Conservation (phyloP, 2,888 invertebrate species). For the Epinotia demarniana region DNA sequence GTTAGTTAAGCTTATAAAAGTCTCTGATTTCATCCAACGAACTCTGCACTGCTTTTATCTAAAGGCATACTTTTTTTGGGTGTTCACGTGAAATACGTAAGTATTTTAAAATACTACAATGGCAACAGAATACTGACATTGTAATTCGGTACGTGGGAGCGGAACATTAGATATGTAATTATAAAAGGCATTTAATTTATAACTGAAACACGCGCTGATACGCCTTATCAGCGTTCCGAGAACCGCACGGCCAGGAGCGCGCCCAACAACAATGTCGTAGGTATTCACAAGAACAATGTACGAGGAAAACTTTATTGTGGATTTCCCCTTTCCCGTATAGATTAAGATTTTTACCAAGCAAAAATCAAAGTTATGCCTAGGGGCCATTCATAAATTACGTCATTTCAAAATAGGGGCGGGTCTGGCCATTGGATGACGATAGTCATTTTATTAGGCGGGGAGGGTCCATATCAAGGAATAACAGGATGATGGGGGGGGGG, state of each 20-base stretch:
- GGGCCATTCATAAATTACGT: too few species aligned
- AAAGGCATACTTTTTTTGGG: not conserved
- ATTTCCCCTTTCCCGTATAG: constrained; percentile 18
- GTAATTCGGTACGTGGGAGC: constrained; percentile 42
- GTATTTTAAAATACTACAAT: not conserved
- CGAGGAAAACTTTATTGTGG: constrained; percentile 30
- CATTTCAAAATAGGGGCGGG: too few species aligned
- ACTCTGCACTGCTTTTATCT: constrained; percentile 10
- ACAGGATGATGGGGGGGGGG: too few species aligned
- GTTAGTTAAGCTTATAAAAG: constrained; percentile 51
- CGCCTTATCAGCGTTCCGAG: constrained; percentile 39
- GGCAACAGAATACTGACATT: constrained; percentile 21
- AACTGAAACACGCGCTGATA: constrained; percentile 40
- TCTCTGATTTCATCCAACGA: constrained; percentile 57
- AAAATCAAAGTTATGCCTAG: not conserved
- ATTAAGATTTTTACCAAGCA: constrained; percentile 9
- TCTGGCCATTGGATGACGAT: too few species aligned
- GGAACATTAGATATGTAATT: constrained; percentile 34
- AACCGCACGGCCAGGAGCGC: constrained; percentile 21
- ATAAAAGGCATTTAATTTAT: constrained; percentile 38
- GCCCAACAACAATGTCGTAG: constrained; percentile 32
- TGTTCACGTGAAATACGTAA: constrained; percentile 18
- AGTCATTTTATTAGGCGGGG: too few species aligned
- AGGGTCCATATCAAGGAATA: too few species aligned
- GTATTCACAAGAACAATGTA: constrained; percentile 18